Conservation (phyloP, 2,113 vertebrate genomes). For the Bubo bubo region DNA sequence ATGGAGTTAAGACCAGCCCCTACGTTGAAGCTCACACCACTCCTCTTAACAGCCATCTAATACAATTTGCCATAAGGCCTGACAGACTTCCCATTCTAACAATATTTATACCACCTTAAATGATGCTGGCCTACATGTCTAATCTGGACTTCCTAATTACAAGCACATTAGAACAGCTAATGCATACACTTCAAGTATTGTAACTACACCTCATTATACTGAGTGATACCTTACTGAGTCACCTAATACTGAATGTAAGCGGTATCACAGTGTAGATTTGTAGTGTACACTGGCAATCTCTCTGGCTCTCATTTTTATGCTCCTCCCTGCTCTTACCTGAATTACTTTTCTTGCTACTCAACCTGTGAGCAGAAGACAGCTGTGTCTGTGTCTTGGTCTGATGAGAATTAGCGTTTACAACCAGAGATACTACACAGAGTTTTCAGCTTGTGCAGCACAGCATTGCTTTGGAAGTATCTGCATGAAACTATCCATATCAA, state of each 20-base stretch:
- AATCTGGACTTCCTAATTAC: background rate
- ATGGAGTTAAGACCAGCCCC: background rate
- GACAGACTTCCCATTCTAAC: background rate
- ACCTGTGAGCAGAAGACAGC: background rate
- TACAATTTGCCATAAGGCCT: background rate
- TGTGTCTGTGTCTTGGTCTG: background rate
- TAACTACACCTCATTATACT: background rate
- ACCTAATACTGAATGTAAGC: background rate
- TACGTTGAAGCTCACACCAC: accelerated
- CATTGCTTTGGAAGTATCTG: background rate
- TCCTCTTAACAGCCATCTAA: background rate
- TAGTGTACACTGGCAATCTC: background rate
- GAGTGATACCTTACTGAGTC: background rate
- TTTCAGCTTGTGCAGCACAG: background rate
- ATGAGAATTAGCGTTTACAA: background rate
- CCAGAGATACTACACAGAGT: background rate
- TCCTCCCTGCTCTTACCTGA: background rate
- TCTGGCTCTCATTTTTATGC: background rate
- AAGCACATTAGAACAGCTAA: background rate
- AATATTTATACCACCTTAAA: background rate
- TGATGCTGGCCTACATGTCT: background rate
- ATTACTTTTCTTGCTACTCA: background rate
- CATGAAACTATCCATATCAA: background rate
- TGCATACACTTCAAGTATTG: background rate
- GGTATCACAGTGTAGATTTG: accelerated